Base-by-base conservation (phyloP, 2,888 invertebrate genomes). In the Hoplodrina blanda region DNA sequence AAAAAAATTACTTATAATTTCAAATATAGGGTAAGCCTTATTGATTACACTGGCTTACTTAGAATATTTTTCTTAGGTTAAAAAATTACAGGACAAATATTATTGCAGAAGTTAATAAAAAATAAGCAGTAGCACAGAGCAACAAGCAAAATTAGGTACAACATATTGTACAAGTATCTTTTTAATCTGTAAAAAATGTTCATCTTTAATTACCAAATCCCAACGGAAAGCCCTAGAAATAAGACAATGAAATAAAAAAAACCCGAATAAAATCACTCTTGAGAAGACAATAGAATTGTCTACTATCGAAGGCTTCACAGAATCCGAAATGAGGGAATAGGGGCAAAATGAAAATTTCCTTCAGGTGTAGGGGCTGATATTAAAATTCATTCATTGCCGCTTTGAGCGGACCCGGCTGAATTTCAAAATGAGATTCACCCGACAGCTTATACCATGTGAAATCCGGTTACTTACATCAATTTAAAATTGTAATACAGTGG, bases 341-440 rank as follows among this genome's bases (percentile, higher is more conserved):
- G 57, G 49, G 59, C 67, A 66, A 83, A 82, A 80, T 78, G 56
- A 76, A 67, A 63, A 73, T 75, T 78, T 73, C 71, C 72, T 76
- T 64, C 72, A 69, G 75, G 73, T 78, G 61, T 78, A 74, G 71
- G 69, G 68, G 71, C 66, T 69, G 76, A 81, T 87, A 87, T 88
- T 88, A 88, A 88, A 88, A 87, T 87, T 87, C 84, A 86, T 88
- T 87, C 81, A 82, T 83, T 77, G 84, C 79, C 76, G 84, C 86
- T 83, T 85, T 82, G 81, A 78, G 70, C 78, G 74, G 53, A 65
- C 77, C 57, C 73, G 61, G 63, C 76, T 87, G 86, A 84, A 88
- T 88, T 85, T 79, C 80, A 70, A 88, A 88, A 88, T 85, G 82
- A 88, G 77, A 83, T 88, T 82, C 83, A 65, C 54, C 65, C 61